Percentiles rank a stretch among this genome's conserved stretches.
Evolutionary conservation across 2,888 invertebrate genomes (phyloP).

Genomic region (Nomada fabriciana): DNA sequence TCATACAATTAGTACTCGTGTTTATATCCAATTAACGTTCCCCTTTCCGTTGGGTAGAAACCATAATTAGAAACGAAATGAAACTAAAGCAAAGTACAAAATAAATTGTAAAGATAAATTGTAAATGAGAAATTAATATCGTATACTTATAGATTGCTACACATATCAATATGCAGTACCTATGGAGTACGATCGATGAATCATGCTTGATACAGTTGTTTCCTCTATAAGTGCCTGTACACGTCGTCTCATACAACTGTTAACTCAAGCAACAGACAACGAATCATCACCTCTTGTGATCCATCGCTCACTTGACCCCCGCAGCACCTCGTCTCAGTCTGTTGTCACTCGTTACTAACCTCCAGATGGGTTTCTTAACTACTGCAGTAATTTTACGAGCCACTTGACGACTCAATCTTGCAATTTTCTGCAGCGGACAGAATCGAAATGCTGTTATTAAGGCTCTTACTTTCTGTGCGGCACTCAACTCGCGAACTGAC

Average conservation of each 20-base stretch:
- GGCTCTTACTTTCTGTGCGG: not conserved
- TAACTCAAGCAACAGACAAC: constrained; percentile 39
- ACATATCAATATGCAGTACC: too few species aligned
- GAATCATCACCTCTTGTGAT: constrained; percentile 44
- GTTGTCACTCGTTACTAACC: constrained; percentile 58
- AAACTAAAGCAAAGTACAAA: too few species aligned
- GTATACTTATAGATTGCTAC: too few species aligned
- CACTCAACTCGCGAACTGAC: too few species aligned
- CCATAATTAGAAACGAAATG: too few species aligned
- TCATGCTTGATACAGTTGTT: constrained; percentile 22
- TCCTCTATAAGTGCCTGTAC: constrained; percentile 34
- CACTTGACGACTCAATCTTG: constrained; percentile 17
- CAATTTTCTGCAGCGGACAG: not conserved
- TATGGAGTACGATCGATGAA: constrained; percentile 20
- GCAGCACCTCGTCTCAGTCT: constrained; percentile 59
- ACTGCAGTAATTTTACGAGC: constrained; percentile 42
- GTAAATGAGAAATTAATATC: not conserved
- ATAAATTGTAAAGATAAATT: too few species aligned
- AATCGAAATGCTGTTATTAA: not conserved
- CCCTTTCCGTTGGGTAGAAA: too few species aligned
- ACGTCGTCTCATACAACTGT: constrained; percentile 51
- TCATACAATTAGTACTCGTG: too few species aligned
- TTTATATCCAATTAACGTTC: too few species aligned
- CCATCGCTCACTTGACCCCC: constrained; percentile 16
- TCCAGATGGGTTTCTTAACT: constrained; percentile 54